Evolutionary conservation across 2,888 invertebrate genomes (phyloP).

Genomic region (Caenorhabditis sp.): DNA sequence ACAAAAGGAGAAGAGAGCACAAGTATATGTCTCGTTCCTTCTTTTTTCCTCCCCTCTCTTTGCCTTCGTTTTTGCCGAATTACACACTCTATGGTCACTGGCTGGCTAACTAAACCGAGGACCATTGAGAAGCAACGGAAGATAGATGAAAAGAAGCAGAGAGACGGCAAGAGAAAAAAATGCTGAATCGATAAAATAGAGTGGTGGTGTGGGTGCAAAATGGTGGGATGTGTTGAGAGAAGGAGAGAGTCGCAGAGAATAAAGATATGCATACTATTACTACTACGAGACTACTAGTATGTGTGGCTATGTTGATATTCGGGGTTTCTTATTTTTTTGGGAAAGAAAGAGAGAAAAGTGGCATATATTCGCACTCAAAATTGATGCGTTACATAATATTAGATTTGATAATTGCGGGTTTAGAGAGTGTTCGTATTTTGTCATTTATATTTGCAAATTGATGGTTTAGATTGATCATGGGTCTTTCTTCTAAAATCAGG

Average conservation of each 20-base stretch:
- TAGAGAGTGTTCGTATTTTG: no score
- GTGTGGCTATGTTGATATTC: conserved; percentile 1
- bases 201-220: conserved; percentile 1
- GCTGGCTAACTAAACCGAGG: neutral
- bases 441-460: no score
- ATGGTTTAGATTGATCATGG: no score
- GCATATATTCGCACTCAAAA: no score
- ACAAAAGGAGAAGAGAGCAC: neutral
- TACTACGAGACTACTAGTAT: neutral
- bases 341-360: conserved; percentile 1
- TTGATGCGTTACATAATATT: no score
- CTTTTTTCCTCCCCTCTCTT: neutral
- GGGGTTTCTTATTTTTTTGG: conserved; percentile 3
- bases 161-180: neutral
- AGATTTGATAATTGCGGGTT: no score
- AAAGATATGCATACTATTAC: conserved; percentile 12
- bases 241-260: neutral
- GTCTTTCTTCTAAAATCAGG: no score
- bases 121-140: neutral
- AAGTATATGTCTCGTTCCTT: neutral
- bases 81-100: neutral
- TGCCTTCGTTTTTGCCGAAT: neutral
- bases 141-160: neutral
- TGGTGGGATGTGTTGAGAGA: neutral
- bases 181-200: neutral